A percentile compares a stretch with the other conserved stretches of the same genome.
Conservation (phyloP, 2,797 vertebrate species). For the Poecilia velifera region DNA sequence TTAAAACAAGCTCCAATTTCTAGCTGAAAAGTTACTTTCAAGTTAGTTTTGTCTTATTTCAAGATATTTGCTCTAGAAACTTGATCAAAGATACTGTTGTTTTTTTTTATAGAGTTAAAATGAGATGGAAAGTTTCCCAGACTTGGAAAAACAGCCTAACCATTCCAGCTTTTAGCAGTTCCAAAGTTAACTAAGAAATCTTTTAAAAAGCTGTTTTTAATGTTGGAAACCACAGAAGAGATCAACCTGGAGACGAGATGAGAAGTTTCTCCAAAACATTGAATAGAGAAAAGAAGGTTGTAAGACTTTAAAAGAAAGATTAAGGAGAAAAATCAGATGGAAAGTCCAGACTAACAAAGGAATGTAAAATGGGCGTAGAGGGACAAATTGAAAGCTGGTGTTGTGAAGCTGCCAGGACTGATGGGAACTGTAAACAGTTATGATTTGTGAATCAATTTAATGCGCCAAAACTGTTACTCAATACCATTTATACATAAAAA, state of each 20-base stretch:
- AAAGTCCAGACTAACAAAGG: not conserved
- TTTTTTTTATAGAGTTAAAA: not conserved
- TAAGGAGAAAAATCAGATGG: not conserved
- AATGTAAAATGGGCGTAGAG: not conserved
- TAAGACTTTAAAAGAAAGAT: not conserved
- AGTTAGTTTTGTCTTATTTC: too few species aligned
- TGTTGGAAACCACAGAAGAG: not conserved
- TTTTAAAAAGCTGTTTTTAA: not conserved
- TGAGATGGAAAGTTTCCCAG: not conserved
- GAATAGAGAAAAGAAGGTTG: not conserved
- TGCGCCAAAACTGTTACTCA: not conserved
- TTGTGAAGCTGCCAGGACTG: not conserved
- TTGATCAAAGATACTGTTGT: too few species aligned
- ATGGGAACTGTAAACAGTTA: not conserved
- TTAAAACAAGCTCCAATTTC: too few species aligned
- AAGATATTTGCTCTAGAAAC: too few species aligned
- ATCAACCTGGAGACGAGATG: not conserved
- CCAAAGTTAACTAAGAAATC: not conserved
- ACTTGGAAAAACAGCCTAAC: not conserved
- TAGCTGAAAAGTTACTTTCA: too few species aligned
- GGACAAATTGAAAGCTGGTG: not conserved
- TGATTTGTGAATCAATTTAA: not conserved
- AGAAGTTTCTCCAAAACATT: not conserved
- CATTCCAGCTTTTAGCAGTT: not conserved
- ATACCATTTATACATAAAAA: not conserved